Base-by-base conservation (phyloP, 2,888 invertebrate species). In the Hedya salicella region DNA sequence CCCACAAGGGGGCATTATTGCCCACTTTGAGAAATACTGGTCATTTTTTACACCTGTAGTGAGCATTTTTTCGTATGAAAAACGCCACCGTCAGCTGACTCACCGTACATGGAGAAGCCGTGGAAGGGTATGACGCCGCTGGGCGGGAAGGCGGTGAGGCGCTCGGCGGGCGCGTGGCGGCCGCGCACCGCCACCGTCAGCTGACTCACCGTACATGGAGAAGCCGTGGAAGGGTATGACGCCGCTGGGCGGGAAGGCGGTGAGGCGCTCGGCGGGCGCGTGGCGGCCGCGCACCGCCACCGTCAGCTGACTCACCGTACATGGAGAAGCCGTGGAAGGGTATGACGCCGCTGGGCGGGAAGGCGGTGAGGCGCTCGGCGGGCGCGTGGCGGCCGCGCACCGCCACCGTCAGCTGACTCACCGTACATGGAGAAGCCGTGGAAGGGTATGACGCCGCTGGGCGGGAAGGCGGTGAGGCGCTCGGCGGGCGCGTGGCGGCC, bases 41-140 rank as follows among this genome's bases (percentile, higher is more conserved):
- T n/a, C n/a, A n/a, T n/a, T n/a, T n/a, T n/a, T n/a, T n/a, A n/a
- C n/a, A n/a, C n/a, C n/a, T n/a, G n/a, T n/a, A n/a, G n/a, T n/a
- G n/a, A n/a, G n/a, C n/a, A n/a, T n/a, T n/a, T n/a, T n/a, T n/a
- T n/a, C n/a, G n/a, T n/a, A n/a, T n/a, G n/a, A n/a, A n/a, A n/a
- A n/a, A n/a, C n/a, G n/a, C n/a, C n/a, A n/a, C n/a, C n/a, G n/a
- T n/a, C n/a, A n/a, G n/a, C n/a, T 53, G 39, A 60, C 88, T 78
- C 93, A 98, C 98, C 97, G 85, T 98, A 98, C 98, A 99, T 98
- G 17, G 98, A 96, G 85, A 99, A 98, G 0, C 98, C 98, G 83
- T 99, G 98, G 86, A 98, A 98, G 0, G 98, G 98, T 73, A 98
- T 97, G 39, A 98, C 95, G 0, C 98, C 98, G 81, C 97, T 97